Evolutionary conservation across 92 coral and sea anemone species (phyloP).

Genomic region (Chrysogorgia sp.): DNA sequence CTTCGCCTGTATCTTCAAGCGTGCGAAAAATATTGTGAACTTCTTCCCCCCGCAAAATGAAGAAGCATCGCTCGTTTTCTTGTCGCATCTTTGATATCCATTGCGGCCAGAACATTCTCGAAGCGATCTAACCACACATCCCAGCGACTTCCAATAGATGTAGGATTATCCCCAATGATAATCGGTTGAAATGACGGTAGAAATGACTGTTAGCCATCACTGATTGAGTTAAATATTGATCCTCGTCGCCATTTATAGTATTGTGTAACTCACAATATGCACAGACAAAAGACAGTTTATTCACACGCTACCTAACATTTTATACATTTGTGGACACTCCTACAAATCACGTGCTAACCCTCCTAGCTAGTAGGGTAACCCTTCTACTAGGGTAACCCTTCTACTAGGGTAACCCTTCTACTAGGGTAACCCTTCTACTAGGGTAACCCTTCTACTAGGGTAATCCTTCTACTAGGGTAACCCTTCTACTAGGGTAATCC

Average conservation of each 20-base stretch:
- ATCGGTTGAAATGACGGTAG: background rate
- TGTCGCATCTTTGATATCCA: conserved; percentile 29
- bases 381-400: too few relatives aligned
- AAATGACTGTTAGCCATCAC: background rate
- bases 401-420: too few relatives aligned
- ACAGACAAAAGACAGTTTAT: too few relatives aligned
- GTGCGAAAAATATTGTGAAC: conserved; percentile 41
- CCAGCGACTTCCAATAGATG: conserved; percentile 33
- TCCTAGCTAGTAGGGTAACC: too few relatives aligned
- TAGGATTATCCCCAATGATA: background rate
- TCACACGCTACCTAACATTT: too few relatives aligned
- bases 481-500: too few relatives aligned
- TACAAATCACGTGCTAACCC: too few relatives aligned
- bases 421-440: too few relatives aligned
- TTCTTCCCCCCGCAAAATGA: conserved; percentile 43
- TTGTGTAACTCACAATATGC: too few relatives aligned
- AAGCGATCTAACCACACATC: conserved; percentile 27
- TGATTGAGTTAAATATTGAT: background rate
- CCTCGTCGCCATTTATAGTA: conserved; percentile 20
- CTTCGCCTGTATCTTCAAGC: conserved; percentile 10
- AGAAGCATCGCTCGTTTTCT: conserved; percentile 44
- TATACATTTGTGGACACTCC: too few relatives aligned
- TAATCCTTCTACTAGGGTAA: too few relatives aligned
- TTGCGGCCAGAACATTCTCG: conserved; percentile 14
- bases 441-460: too few relatives aligned